Evolutionary conservation across 2,113 vertebrate species (phyloP).

Genomic region (Epinephelus lanceolatus): DNA sequence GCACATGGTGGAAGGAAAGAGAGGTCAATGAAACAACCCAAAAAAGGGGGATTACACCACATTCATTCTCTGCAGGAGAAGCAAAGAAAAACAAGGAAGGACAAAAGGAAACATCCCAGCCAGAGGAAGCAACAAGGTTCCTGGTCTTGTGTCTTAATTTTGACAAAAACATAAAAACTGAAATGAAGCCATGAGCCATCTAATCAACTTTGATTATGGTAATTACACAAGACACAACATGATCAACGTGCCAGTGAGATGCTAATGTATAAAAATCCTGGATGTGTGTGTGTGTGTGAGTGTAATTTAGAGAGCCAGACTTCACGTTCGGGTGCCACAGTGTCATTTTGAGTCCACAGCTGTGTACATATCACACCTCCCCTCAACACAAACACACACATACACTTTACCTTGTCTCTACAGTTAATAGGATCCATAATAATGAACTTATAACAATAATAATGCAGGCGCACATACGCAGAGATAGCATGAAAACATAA

Average conservation of each 20-base stretch:
- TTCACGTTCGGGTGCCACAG: neutral
- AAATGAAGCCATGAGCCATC: neutral
- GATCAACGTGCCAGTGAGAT: slow-evolving; percentile 2
- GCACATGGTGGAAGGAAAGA: slow-evolving; percentile 14
- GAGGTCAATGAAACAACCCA: neutral
- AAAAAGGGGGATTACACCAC: neutral
- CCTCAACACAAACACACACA: slow-evolving; percentile 41
- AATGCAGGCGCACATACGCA: neutral
- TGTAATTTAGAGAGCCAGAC: slow-evolving; percentile 15
- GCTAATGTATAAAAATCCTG: slow-evolving; percentile 17
- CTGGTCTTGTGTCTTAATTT: neutral
- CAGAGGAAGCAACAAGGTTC: neutral
- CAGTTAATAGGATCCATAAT: neutral
- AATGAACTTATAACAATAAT: neutral
- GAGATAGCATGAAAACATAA: slow-evolving; percentile 16
- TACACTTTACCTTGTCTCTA: neutral
- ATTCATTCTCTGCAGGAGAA: slow-evolving; percentile 6
- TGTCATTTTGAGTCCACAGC: slow-evolving; percentile 59
- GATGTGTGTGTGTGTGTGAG: slow-evolving; percentile 2
- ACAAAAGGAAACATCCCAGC: neutral
- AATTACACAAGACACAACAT: neutral
- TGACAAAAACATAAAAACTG: neutral
- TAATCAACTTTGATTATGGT: neutral
- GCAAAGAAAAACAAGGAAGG: slow-evolving; percentile 4
- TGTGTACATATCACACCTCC: slow-evolving; percentile 52